A percentile compares a stretch with the other conserved stretches of the same genome.
Evolutionary conservation across 2,888 invertebrate species (phyloP).

Genomic region (Caenorhabditis sp.): DNA sequence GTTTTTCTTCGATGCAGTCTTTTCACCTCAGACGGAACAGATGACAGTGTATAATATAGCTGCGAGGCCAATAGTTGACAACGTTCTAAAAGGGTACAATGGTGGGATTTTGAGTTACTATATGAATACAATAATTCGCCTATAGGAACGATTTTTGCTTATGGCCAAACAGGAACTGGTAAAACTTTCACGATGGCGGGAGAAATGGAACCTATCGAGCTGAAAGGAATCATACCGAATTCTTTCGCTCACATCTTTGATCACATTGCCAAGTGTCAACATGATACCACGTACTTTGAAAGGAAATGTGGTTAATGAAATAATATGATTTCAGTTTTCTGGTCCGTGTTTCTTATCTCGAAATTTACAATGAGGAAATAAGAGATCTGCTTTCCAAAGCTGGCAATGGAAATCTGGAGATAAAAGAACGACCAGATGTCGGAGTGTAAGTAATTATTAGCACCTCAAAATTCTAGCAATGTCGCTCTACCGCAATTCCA

Average conservation of each 20-base stretch:
- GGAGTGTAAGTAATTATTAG: constrained; percentile 85
- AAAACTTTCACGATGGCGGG: constrained; percentile 99
- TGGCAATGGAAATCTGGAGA: constrained; percentile 82
- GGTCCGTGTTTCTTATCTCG: constrained; percentile 96
- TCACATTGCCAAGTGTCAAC: constrained; percentile 93
- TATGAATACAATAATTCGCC: not conserved
- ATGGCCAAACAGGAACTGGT: constrained; percentile 89
- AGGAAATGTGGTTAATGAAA: too few relatives aligned
- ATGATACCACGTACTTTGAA: constrained; percentile 91
- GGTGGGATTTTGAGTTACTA: constrained; percentile 83
- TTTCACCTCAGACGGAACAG: constrained; percentile 87
- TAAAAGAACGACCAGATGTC: constrained; percentile 90
- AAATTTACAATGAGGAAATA: constrained; percentile 99
- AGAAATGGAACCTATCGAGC: constrained; percentile 88
- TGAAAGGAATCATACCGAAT: constrained; percentile 96
- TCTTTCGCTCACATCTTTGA: constrained; percentile 99
- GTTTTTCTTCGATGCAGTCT: constrained; percentile 95
- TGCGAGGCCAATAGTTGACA: constrained; percentile 95
- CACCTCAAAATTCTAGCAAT: too few relatives aligned
- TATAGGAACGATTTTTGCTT: constrained; percentile 83
- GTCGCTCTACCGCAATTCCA: too few relatives aligned
- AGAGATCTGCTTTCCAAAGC: constrained; percentile 93
- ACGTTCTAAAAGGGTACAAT: constrained; percentile 95
- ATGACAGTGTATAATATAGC: constrained; percentile 96
- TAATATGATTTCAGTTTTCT: constrained; percentile 89